Conservation (phyloP, 2,888 invertebrate genomes). For the Temnothorax rugatulus region DNA sequence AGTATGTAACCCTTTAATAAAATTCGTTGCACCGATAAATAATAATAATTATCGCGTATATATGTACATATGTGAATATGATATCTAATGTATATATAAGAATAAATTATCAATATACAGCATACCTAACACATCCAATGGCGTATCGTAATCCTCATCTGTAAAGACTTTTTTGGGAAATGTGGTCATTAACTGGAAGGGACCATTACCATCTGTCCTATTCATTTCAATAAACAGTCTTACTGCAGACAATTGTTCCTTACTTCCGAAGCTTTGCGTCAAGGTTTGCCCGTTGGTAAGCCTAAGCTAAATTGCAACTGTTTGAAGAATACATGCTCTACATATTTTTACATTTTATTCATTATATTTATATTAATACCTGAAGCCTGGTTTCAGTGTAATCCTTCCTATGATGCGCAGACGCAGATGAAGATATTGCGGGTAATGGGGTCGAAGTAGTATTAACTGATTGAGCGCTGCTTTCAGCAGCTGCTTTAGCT, state of each 20-base stretch:
- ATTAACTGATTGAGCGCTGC: constrained; percentile 83
- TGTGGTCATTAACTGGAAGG: constrained; percentile 95
- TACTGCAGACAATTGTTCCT: constrained; percentile 96
- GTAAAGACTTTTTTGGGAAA: constrained; percentile 96
- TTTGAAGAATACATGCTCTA: not conserved
- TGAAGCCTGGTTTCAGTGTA: constrained; percentile 91
- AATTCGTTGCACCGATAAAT: not conserved
- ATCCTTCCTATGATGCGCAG: constrained; percentile 86
- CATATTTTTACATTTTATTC: not conserved
- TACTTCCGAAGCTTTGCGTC: constrained; percentile 93
- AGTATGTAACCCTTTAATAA: no score
- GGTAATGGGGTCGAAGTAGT: constrained; percentile 83
- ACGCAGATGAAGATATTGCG: constrained; percentile 72
- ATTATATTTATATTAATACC: constrained; percentile 80
- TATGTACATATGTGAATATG: not conserved
- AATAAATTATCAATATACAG: constrained; percentile 27
- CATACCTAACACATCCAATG: constrained; percentile 93
- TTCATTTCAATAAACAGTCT: constrained; percentile 95
- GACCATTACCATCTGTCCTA: constrained; percentile 89
- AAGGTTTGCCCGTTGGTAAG: constrained; percentile 92
- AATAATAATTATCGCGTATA: not conserved
- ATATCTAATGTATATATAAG: not conserved
- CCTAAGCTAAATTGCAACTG: constrained; percentile 88
- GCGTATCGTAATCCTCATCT: constrained; percentile 95
- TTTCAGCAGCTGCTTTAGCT: constrained; percentile 87